These are phyloP conservation scores for Callospermophilus lateralis DNA, from an alignment of 2,113 vertebrate genomes.

Conservation along the genomic window DNA sequence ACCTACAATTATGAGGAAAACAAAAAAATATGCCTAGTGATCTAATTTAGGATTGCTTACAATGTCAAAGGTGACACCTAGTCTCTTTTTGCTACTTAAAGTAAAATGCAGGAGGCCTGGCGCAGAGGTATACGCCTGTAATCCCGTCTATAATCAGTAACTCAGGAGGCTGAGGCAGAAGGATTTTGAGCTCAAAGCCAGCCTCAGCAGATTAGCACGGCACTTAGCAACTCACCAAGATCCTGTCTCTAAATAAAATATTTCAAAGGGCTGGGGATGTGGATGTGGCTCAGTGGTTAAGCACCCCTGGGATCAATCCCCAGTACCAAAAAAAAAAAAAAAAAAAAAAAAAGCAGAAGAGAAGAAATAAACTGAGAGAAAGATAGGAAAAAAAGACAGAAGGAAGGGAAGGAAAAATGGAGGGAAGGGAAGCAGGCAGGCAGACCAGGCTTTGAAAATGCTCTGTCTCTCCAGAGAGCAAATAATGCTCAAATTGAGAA, in stretches of 20 bases:
- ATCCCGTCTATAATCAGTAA: no score
- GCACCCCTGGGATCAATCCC: no score
- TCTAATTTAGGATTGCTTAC: neutral
- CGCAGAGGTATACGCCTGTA: no score
- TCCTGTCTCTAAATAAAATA: no score
- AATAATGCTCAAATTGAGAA: conserved; percentile 27
- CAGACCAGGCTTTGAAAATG: neutral
- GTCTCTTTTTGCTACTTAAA: neutral
- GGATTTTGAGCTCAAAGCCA: no score
- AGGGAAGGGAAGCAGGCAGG: neutral
- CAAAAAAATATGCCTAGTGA: neutral
- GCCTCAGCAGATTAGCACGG: no score
- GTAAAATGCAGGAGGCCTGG: neutral
- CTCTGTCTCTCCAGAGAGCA: neutral
- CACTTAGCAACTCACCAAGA: no score
- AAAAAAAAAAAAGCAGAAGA: neutral
- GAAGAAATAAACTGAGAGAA: neutral
- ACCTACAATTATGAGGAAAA: neutral
- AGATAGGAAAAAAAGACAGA: neutral
- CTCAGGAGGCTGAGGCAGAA: no score
- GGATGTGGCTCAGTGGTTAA: no score
- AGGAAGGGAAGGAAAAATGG: neutral
- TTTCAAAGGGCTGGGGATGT: no score
- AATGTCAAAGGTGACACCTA: neutral
- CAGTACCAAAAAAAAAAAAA: neutral